Evolutionary conservation across 2,113 vertebrate genomes (phyloP), one percentile per base, ranked within the genome.

Genomic region (Ia io): DNA sequence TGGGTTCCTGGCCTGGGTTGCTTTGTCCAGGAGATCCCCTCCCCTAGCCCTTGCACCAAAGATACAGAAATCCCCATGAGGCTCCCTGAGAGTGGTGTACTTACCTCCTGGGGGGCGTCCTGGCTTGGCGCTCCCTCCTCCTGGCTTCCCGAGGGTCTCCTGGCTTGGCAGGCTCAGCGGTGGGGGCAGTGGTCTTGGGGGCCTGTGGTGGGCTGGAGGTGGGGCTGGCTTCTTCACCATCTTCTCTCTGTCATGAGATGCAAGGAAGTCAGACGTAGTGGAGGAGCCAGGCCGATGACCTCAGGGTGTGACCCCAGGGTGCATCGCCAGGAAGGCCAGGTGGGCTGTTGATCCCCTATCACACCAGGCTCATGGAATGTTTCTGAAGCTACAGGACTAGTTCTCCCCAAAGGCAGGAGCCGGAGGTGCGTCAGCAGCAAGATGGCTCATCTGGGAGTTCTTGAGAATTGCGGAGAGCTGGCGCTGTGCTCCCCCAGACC

Each of bases 31-130:
- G 28, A 49, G 20, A 3, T 8, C n/a, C 13, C 14, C 42, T 20
- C 7, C 56, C 18, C 25, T 37, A 74, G 40, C 18, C 9, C n/a
- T 17, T 25, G 25, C 40, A 44, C 18, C 44, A 79, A 74, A 35
- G 61, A 51, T 23, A 30, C 0, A 3, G 40, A 89, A 44, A 47
- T 9, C 42, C n/a, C 25, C 56, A 20, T 5, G 0, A 65, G 28
- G 49, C 23, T 18, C 9, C 17, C 30, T 0, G 1, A 30, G 6
- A 30, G 74, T 18, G 0, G 6, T 1, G 32, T 0, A 44, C 98
- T 94, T 97, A 99, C 99, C 99, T 99, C 95, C 98, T 98, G 17
- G 99, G 99, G 47, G 99, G 99, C 32, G 97, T 98, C 92, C 98
- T 98, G 3, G 98, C 98, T 95, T 98, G 99, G 0, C 99, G 98